phyloP scores from a whole-genome alignment of 2,797 vertebrate genomes.

The Harpagifer antarcticus region DNA sequence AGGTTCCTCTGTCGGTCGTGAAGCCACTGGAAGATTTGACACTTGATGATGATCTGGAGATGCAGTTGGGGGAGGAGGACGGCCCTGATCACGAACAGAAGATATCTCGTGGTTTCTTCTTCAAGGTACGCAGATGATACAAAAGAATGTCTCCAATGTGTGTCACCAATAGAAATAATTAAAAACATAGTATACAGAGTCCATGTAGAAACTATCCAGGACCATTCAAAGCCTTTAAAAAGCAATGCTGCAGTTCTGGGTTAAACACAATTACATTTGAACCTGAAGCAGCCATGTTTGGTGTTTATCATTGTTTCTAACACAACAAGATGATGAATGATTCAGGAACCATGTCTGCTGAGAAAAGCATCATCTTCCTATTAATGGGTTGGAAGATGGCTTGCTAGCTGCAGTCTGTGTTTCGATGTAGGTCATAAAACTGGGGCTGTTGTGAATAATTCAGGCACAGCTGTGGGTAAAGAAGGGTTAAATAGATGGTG shows the following conservation, averaged over 20 bases:
- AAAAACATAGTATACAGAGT: not conserved
- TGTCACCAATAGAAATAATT: not conserved
- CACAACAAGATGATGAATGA: constrained; percentile 44
- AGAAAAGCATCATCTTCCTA: constrained; percentile 44
- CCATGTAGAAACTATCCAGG: accelerated
- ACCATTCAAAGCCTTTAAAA: not conserved
- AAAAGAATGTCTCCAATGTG: not conserved
- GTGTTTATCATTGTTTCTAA: constrained; percentile 37
- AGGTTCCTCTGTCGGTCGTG: constrained; percentile 93
- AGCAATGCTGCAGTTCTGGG: not conserved
- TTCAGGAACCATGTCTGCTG: constrained; percentile 34
- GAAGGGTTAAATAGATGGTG: constrained; percentile 46
- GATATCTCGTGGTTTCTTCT: constrained; percentile 96
- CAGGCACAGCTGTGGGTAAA: constrained; percentile 67
- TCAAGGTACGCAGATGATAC: constrained; percentile 87
- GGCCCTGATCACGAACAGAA: constrained; percentile 91
- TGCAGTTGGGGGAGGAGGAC: constrained; percentile 82
- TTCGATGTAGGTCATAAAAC: constrained; percentile 84
- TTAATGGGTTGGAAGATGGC: constrained; percentile 42
- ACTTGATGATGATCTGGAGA: constrained; percentile 81
- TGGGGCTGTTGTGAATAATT: constrained; percentile 85
- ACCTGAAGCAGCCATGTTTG: constrained; percentile 25
- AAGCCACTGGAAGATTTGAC: constrained; percentile 87
- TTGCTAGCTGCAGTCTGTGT: constrained; percentile 58
- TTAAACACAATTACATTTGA: constrained; percentile 13